Evolutionary conservation across 2,888 invertebrate species (phyloP), one percentile per base, ranked within the genome.

Genomic region (Phragmatobia fuliginosa): DNA sequence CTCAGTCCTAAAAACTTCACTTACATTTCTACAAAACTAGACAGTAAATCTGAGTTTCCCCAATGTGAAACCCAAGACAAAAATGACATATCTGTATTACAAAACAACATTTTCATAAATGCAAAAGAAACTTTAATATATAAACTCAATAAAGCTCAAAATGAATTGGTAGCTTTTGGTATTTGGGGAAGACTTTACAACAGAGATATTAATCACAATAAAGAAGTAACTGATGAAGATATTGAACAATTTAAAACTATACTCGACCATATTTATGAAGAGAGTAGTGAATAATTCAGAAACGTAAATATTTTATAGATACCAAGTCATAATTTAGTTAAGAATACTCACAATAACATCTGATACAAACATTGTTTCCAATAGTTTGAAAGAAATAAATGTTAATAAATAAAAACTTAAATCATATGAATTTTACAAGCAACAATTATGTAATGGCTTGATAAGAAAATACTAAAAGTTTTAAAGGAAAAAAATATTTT

Each of bases 161-260:
- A 83, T 36, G 88, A 93, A 25, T 72, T 96, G 4, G 73, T 96
- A 4, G 85, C 95, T 0, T 96, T 96, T 77, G 96, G 88, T 11
- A 83, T 94, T 52, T 94, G 91, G 91, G 92, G 93, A 16, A 86
- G 96, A 67, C 86, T 96, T 16, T 96, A 89, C 72, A 91, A 88
- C 1, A 92, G 94, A 84, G 95, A 96, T 83, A 92, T 94, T 18
- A 87, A 88, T 68, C 86, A 91, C 61, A 91, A 89, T 67, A 83
- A 74, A 7, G 71, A 68, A 2, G 75, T 80, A 0, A 82, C 89
- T 0, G 83, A 85, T 4, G 87, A 88, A 63, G 94, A 94, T 70
- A 36, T 87, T 11, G 72, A 83, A 2, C 78, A 77, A 14, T 93
- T 88, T 67, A 80, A 86, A 31, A 84, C 86, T 69, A 75, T 91